Base-by-base conservation (phyloP, 2,888 invertebrate genomes). In the Tiliacea aurago region DNA sequence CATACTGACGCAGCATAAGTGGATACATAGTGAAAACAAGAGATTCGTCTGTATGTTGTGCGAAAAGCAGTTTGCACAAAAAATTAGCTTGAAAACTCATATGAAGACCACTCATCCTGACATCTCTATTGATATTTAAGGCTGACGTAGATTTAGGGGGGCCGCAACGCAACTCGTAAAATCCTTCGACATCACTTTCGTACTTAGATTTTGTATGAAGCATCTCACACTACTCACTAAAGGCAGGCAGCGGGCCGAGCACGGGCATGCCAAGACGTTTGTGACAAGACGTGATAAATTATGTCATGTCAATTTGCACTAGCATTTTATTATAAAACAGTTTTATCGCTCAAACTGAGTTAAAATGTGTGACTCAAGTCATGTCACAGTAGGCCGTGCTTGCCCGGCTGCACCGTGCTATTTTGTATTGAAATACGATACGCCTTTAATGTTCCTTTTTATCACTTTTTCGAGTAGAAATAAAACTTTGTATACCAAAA, bases 1-100 rank as follows among this genome's bases (percentile, higher is more conserved):
- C 70, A 94, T 94, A 1, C 84, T 97, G 5, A 88, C 87, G 3
- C 94, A 94, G 63, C 95, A 95, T 64, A 91, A 95, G 93, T 95
- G 95, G 95, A 93, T 92, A 51, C 95, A 95, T 68, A 94, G 91
- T 62, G 94, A 94, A 61, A 88, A 76, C 0, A 95, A 95, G 73
- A 85, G 94, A 75, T 95, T 95, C 64, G 79, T 85, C 1, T 95
- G 95, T 70, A n/a, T 86, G 0, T 70, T 93, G 47, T 95, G 95
- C 68, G 87, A 92, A 4, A 95, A 94, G 62, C 92, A 93, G 56
- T 95, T 95, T 69, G 93, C 93, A 4, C 95, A 95, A 74, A 95
- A 94, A 91, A 90, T 94, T 59, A 93, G 94, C 78, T 87, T 93
- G n/a, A 94, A 92, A 65, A 84, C 89, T 6, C 95, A 95, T 67